Percentiles rank a stretch among this genome's conserved stretches.
Evolutionary conservation across 1,140 invertebrate species (phyloP).

Genomic region (Drosophila santomea): DNA sequence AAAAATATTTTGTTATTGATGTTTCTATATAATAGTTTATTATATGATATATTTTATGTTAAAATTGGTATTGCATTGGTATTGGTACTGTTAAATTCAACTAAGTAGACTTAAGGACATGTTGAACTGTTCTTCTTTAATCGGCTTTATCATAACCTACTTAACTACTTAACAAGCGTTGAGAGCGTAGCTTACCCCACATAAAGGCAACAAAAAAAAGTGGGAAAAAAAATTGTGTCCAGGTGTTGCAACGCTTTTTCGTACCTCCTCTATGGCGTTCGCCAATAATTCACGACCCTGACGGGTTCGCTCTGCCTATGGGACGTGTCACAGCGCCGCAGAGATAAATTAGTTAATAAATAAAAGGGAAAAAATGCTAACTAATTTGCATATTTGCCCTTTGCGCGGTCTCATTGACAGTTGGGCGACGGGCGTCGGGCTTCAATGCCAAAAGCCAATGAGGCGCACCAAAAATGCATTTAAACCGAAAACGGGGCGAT

Average conservation of each 20-base stretch:
- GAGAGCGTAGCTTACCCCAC: conserved; percentile 30
- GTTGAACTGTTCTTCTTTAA: background rate
- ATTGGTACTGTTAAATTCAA: background rate
- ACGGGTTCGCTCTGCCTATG: conserved; percentile 61
- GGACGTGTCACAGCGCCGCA: conserved; percentile 70
- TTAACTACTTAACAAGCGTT: conserved; percentile 55
- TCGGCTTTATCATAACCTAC: conserved; percentile 16
- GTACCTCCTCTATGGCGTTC: conserved; percentile 49
- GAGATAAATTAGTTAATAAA: conserved; percentile 84
- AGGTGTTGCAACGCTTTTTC: conserved; percentile 75
- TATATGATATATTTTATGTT: too few species aligned
- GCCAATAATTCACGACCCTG: conserved; percentile 79
- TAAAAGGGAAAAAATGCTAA: conserved; percentile 67
- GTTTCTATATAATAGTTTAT: too few species aligned
- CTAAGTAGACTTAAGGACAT: too few species aligned
- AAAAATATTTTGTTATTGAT: too few species aligned
- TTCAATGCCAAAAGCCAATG: conserved; percentile 76
- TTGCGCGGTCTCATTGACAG: conserved; percentile 67
- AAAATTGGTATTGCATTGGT: too few species aligned
- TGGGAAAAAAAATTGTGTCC: conserved; percentile 63
- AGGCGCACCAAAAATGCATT: conserved; percentile 80
- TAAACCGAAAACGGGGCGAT: conserved; percentile 40
- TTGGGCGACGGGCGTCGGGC: conserved; percentile 43
- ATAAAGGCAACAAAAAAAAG: background rate
- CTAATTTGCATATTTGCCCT: conserved; percentile 83